Conservation (phyloP, 1,140 invertebrate species). For the Trichogramma pretiosum region DNA sequence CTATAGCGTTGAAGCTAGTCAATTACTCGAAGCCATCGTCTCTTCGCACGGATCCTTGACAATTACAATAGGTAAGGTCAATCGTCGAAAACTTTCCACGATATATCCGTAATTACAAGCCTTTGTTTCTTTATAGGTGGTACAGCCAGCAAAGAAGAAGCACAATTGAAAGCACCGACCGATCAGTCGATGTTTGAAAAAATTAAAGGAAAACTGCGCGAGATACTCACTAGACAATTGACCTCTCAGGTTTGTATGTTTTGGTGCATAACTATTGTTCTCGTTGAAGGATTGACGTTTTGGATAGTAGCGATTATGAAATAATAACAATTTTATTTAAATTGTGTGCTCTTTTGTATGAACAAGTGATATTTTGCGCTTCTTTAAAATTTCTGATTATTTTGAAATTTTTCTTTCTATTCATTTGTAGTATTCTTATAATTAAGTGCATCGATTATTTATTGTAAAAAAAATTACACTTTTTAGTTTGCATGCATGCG, state of each 20-base stretch:
- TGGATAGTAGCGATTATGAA: constrained; percentile 22
- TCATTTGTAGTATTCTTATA: too few species aligned
- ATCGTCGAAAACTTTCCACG: constrained; percentile 3
- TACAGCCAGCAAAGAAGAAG: constrained; percentile 31
- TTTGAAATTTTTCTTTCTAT: too few species aligned
- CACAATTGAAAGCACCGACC: constrained; percentile 36
- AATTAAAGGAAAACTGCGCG: constrained; percentile 39
- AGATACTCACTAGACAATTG: constrained; percentile 37
- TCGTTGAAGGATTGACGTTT: constrained; percentile 21
- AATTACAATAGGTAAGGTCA: constrained; percentile 33
- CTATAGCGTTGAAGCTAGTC: constrained; percentile 68
- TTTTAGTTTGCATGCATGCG: too few species aligned
- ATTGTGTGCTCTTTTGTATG: too few species aligned
- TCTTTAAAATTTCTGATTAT: too few species aligned
- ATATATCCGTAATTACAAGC: too few species aligned
- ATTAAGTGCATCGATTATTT: too few species aligned
- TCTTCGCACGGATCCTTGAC: constrained; percentile 24
- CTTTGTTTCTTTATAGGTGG: constrained; percentile 26
- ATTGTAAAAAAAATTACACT: too few species aligned
- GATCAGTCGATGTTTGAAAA: constrained; percentile 40
- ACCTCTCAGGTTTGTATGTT: constrained; percentile 30
- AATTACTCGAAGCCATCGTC: constrained; percentile 52
- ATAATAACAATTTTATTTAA: constrained; percentile 18
- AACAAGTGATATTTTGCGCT: too few species aligned
- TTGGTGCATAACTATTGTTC: constrained; percentile 23